Percentiles rank a stretch among this genome's conserved stretches.
These are phyloP conservation scores for Oryctes rhinoceros DNA, from an alignment of 1,140 invertebrate genomes.

Conservation along the genomic window DNA sequence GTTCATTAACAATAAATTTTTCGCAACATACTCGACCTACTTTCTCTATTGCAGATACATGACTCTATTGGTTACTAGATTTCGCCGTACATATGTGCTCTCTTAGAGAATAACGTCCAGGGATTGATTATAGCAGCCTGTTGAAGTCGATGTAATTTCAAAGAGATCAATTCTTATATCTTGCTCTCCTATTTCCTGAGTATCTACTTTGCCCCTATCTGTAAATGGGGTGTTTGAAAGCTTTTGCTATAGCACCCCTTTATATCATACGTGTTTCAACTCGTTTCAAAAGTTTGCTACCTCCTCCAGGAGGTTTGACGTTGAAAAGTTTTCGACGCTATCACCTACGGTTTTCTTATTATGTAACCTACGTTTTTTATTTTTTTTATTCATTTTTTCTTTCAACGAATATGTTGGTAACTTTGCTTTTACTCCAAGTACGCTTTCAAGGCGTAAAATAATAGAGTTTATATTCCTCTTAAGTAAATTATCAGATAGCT, in stretches of 20 bases:
- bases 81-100: too few species aligned
- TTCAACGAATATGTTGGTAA: background rate
- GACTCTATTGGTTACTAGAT: too few species aligned
- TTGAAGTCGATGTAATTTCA: background rate
- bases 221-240: background rate
- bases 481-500: too few species aligned
- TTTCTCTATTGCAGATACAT: too few species aligned
- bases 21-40: too few species aligned
- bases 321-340: background rate
- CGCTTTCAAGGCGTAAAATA: too few species aligned
- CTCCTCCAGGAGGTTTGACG: background rate
- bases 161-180: background rate
- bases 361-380: background rate
- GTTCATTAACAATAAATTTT: too few species aligned
- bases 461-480: too few species aligned
- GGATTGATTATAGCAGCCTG: too few species aligned
- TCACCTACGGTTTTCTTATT: background rate
- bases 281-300: background rate
- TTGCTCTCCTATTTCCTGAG: background rate
- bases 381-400: background rate
- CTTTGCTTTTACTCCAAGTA: too few species aligned
- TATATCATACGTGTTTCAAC: background rate
- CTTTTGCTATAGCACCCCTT: background rate
- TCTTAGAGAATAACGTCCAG: too few species aligned
- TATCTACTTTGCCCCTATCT: background rate